phyloP scores from a whole-genome alignment of 2,888 invertebrate genomes.

The Xylota segnis region DNA sequence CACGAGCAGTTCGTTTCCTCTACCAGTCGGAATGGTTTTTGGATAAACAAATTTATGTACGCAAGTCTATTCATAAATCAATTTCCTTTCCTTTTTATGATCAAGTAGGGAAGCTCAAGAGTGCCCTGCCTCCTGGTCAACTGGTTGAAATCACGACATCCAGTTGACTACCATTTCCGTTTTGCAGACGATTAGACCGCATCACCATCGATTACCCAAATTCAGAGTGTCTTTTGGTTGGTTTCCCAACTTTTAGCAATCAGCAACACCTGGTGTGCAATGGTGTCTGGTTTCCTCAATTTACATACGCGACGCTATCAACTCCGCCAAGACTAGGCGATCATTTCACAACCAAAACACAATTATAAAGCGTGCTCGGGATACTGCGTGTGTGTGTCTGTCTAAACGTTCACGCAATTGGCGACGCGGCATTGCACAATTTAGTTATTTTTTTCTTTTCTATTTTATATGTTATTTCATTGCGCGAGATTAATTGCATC shows the following conservation, averaged over 20 bases:
- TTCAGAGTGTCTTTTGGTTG: neutral
- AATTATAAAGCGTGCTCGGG: neutral
- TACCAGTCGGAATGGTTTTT: no score
- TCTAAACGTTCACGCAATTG: conserved; percentile 41
- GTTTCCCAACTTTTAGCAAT: conserved; percentile 4
- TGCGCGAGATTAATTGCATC: conserved; percentile 57
- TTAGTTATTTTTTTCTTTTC: neutral
- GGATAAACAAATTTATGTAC: neutral
- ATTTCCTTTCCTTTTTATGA: neutral
- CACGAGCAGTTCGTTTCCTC: no score
- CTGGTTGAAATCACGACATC: neutral
- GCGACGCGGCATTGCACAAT: conserved; percentile 24
- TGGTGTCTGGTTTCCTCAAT: conserved; percentile 15
- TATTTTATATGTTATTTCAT: conserved; percentile 12
- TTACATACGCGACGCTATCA: conserved; percentile 16
- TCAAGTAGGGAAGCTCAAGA: neutral
- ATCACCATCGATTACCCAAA: neutral
- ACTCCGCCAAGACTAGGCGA: neutral
- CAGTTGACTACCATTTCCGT: neutral
- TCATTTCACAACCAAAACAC: neutral
- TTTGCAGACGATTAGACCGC: neutral
- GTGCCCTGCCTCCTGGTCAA: neutral
- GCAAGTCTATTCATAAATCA: neutral
- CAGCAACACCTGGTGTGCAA: conserved; percentile 2
- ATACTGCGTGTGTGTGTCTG: conserved; percentile 1